phyloP scores from a whole-genome alignment of 2,797 vertebrate species.

The Periparus ater region DNA sequence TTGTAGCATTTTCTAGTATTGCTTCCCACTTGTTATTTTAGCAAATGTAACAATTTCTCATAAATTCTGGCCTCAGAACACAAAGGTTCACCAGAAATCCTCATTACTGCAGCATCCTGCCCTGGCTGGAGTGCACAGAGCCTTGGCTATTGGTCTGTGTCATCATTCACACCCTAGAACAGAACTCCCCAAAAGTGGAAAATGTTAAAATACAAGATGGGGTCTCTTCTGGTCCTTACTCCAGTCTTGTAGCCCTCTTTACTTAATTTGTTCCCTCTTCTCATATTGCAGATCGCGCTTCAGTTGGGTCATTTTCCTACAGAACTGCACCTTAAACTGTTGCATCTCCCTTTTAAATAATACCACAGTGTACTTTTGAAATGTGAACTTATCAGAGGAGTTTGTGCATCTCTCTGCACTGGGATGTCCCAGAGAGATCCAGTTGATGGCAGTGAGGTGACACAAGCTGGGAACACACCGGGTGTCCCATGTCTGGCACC shows the following conservation, averaged over 20 bases:
- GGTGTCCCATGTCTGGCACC: not conserved
- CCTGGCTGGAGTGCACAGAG: not conserved
- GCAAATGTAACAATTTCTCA: not conserved
- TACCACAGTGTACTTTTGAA: not conserved
- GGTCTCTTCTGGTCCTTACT: not conserved
- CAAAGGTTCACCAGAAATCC: not conserved
- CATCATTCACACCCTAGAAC: not conserved
- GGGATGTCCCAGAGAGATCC: not conserved
- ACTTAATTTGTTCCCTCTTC: not conserved
- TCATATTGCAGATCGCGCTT: not conserved
- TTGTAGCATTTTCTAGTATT: not conserved
- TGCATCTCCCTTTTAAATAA: not conserved
- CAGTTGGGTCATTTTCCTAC: not conserved
- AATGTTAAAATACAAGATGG: not conserved
- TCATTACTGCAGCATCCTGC: not conserved
- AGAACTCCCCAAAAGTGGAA: not conserved
- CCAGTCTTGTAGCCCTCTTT: not conserved
- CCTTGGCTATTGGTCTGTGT: not conserved
- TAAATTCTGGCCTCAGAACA: not conserved
- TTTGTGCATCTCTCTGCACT: not conserved
- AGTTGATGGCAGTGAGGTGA: not conserved
- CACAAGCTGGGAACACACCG: accelerated
- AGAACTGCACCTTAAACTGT: not conserved
- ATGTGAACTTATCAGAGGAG: not conserved
- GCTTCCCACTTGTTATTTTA: not conserved